phyloP scores from a whole-genome alignment of 2,888 invertebrate species.

The Pristionchus mayeri region DNA sequence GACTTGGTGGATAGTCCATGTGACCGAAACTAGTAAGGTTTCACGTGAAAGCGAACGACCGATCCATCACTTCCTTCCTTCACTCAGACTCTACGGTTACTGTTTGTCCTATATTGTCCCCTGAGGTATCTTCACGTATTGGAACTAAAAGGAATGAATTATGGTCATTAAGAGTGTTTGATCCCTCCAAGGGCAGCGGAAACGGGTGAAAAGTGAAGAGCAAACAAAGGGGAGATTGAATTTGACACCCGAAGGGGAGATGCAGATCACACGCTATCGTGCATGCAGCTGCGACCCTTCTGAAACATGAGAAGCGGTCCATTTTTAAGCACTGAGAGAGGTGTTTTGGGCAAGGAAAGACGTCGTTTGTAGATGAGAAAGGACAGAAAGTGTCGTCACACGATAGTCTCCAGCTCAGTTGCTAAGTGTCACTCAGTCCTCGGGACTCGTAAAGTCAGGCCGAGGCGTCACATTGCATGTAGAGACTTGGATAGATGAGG shows the following conservation, averaged over 20 bases:
- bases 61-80: not conserved
- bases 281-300: not conserved
- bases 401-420: not conserved
- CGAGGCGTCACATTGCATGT: constrained; percentile 10
- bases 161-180: constrained; percentile 1
- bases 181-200: not conserved
- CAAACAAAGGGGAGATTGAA: constrained; percentile 19
- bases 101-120: not conserved
- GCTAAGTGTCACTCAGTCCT: not conserved
- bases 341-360: not conserved
- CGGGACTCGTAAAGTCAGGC: not conserved
- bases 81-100: not conserved
- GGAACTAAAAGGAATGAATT: not conserved
- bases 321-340: not conserved
- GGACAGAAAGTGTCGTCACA: not conserved
- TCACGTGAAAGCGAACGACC: not conserved
- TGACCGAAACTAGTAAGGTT: too few relatives aligned
- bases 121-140: not conserved
- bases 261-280: constrained; percentile 7
- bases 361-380: not conserved
- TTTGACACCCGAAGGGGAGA: not conserved
- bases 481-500: not conserved
- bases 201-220: not conserved
- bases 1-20: not conserved
- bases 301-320: constrained; percentile 6